These are phyloP conservation scores for Rotaria magnacalcarata DNA, from an alignment of 2,888 invertebrate species.

Conservation along the genomic window DNA sequence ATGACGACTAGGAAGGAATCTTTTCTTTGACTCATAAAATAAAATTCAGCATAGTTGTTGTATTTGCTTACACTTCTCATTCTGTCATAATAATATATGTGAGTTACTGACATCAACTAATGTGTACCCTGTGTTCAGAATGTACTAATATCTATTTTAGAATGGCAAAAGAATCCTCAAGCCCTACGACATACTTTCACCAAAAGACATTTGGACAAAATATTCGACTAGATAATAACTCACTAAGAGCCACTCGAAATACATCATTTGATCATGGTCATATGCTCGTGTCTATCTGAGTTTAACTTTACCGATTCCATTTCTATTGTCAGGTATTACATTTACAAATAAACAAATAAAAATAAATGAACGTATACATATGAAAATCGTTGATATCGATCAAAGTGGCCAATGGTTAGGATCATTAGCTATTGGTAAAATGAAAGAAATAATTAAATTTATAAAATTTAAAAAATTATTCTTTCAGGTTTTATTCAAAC, in stretches of 20 bases:
- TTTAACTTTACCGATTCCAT: not conserved
- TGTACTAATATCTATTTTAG: not conserved
- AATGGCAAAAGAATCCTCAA: not conserved
- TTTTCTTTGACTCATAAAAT: not conserved
- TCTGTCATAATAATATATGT: too few species aligned
- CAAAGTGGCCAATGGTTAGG: constrained; percentile 12
- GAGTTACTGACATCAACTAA: too few species aligned
- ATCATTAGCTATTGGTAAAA: constrained; percentile 34
- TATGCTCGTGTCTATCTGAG: not conserved
- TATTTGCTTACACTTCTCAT: too few species aligned
- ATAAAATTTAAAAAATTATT: not conserved
- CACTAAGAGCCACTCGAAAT: not conserved
- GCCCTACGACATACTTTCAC: not conserved
- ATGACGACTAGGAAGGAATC: not conserved
- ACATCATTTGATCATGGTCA: constrained; percentile 8
- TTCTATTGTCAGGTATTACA: not conserved
- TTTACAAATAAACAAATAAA: not conserved
- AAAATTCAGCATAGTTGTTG: too few species aligned
- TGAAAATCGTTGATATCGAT: constrained; percentile 8
- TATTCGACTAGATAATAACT: not conserved
- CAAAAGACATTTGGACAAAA: not conserved
- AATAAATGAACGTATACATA: constrained; percentile 31
- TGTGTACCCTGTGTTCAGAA: too few species aligned
- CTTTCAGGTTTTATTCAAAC: not conserved
- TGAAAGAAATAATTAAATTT: not conserved